phyloP scores from a whole-genome alignment of 2,888 invertebrate species.

The Rhimphoctona megacephalus region DNA sequence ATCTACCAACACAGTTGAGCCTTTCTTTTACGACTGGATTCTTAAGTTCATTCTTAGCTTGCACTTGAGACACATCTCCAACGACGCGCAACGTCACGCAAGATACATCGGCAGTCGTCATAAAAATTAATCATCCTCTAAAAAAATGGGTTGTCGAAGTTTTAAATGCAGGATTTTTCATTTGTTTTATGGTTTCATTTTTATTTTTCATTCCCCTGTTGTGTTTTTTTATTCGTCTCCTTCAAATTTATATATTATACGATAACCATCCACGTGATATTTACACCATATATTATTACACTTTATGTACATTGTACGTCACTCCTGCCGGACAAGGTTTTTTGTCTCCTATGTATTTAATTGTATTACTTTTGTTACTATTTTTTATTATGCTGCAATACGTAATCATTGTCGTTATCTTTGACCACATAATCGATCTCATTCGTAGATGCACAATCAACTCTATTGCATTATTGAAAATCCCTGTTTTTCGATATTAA shows the following conservation, averaged over 20 bases:
- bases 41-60: not conserved
- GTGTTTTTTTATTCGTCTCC: not conserved
- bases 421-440: not conserved
- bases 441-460: not conserved
- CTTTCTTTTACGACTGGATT: constrained; percentile 5
- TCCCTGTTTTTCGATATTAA: not conserved
- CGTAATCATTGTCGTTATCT: not conserved
- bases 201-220: not conserved
- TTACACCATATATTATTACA: constrained; percentile 12
- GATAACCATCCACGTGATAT: not conserved
- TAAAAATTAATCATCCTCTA: not conserved
- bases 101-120: not conserved
- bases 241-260: not conserved
- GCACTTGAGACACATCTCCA: constrained; percentile 14
- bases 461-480: not conserved
- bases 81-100: not conserved
- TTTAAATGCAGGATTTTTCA: not conserved
- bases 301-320: not conserved
- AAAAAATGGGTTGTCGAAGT: not conserved
- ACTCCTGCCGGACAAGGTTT: not conserved
- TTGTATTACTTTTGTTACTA: not conserved
- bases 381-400: not conserved
- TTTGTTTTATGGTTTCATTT: not conserved
- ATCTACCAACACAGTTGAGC: not conserved
- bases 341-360: not conserved